Evolutionary conservation across 30 jellyfish, hydroid and myxozoan genomes (phyloP), one percentile per base, ranked within the genome.

Genomic region (Turritopsis rubra): DNA sequence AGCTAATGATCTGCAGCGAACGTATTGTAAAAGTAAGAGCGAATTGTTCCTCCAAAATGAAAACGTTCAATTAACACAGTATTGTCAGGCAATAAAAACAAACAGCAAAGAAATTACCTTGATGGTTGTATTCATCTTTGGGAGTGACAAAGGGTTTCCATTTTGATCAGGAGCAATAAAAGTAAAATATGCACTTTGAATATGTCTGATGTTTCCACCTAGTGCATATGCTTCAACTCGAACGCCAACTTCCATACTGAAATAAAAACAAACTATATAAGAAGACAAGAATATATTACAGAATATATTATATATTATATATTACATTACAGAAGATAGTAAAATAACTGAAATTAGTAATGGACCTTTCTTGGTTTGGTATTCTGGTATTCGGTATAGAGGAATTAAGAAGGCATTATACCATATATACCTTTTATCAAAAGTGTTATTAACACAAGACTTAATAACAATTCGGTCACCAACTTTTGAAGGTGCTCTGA

Each of bases 161-260:
- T 82, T 83, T 24, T 86, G 96, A 68, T 90, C 97, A 0, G 95
- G 91, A 3, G 96, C 96, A 30, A 90, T 83, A 71, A 84, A 90
- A 9, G 97, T 90, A 75, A 90, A 90, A 78, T 86, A 90, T 68
- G 97, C 97, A 83, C 97, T 90, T 90, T 86, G 92, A 83, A 90
- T 90, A 65, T 90, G 97, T 22, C 97, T 90, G 23, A 53, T 54
- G 52, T 54, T 83, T 21, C 97, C 96, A 8, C 97, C 97, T 41
- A 90, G 96, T 24, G 93, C 96, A 68, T 90, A 90, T 8, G 97
- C 97, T 26, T 90, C 96, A 19, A 90, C 96, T 22, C 97, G 90
- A 17, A 83, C 97, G 26, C 97, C 97, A 71, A 90, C 97, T 71
- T 90, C 97, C 75, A 90, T 66, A 73, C 97, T 90, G 73, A 20